Percentiles rank a stretch among this genome's conserved stretches.
These are phyloP conservation scores for Columba janthina DNA, from an alignment of 2,113 vertebrate species.

Conservation along the genomic window DNA sequence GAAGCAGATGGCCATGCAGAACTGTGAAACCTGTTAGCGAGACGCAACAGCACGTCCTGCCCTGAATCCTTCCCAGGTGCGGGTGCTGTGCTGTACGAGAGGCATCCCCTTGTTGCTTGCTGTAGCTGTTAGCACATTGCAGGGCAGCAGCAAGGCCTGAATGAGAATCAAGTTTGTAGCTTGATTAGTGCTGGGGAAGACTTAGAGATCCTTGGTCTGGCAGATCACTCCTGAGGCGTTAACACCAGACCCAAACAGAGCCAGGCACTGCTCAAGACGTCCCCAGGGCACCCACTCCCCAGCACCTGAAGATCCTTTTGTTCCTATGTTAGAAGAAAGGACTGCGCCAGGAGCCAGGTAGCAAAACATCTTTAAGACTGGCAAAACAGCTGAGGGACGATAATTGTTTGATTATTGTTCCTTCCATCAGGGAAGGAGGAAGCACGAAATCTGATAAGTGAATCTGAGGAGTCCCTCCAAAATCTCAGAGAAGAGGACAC, in stretches of 20 bases:
- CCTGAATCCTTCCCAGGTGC: not conserved
- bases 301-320: not conserved
- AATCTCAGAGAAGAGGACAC: not conserved
- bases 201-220: not conserved
- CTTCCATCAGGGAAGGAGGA: not conserved
- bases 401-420: not conserved
- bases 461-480: not conserved
- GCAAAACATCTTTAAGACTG: not conserved
- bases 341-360: not conserved
- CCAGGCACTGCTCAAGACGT: fast-evolving
- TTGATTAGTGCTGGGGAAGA: not conserved
- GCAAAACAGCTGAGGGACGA: not conserved
- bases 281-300: not conserved
- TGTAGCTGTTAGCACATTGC: not conserved
- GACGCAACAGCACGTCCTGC: not conserved
- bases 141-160: not conserved
- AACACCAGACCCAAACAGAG: not conserved
- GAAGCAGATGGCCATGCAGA: conserved; percentile 56
- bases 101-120: not conserved
- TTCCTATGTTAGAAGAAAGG: not conserved
- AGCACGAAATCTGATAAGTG: not conserved
- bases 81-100: not conserved
- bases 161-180: not conserved
- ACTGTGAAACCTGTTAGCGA: not conserved
- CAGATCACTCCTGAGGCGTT: not conserved